Base-by-base conservation (phyloP, 2,888 invertebrate genomes). In the Andrena bicolor region DNA sequence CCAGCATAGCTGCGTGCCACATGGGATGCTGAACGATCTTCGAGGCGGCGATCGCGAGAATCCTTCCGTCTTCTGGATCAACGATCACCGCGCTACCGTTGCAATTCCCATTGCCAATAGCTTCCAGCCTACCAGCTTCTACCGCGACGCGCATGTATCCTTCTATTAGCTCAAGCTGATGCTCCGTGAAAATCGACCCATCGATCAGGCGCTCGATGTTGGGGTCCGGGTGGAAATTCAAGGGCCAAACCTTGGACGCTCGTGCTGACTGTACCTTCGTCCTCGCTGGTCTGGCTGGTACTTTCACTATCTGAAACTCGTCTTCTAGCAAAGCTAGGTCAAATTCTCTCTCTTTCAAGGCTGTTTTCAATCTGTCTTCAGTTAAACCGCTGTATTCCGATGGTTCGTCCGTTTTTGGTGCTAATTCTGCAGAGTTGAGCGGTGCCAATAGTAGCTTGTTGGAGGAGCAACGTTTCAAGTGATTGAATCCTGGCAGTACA, bases 1-100 rank as follows among this genome's bases (percentile, higher is more conserved):
- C 97, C 49, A 98, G 94, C 97, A 99, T 98, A 0, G 96, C 94
- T 3, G 98, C 96, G 94, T 99, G 99, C 92, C 97, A 96, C 64
- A 97, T 94, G 0, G 97, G 97, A 94, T 97, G 97, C 1, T 94
- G 90, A 48, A 94, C 92, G 73, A 94, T 93, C 83, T 95, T 94
- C 88, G 96, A 95, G 69, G 95, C 95, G 0, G 96, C 96, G 8
- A 97, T 94, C 0, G 98, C 96, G 0, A 98, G 95, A 6, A 97
- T 94, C 5, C 96, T 95, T 20, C 96, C 94, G 10, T 94, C 93
- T 5, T 94, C 93, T 0, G 98, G 97, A 95, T 99, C 97, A 0
- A 97, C 96, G 20, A 98, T 95, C 1, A 98, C 95, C 2, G 96
- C 96, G 68, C 95, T 94, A 0, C 93, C 94, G 83, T 84, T 92